These are phyloP conservation scores for Clarias batrachus DNA, from an alignment of 2,113 vertebrate species.

Conservation along the genomic window DNA sequence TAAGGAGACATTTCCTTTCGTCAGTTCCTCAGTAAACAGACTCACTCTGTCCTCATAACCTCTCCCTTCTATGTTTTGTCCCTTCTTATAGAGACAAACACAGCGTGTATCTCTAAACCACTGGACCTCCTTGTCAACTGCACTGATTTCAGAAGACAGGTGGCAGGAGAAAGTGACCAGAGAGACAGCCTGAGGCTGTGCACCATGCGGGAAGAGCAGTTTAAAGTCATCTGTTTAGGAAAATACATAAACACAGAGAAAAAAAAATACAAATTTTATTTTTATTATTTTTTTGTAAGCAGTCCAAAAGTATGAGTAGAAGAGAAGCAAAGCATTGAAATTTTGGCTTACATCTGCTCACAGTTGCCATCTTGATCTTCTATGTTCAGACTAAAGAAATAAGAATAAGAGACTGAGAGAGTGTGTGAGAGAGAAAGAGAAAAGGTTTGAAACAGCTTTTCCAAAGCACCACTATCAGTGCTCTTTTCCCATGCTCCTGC, in stretches of 20 bases:
- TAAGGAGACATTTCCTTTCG: constrained; percentile 38
- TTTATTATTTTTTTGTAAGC: too few relatives aligned
- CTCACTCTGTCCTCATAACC: constrained; percentile 17
- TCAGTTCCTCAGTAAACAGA: constrained; percentile 17
- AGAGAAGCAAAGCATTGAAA: too few relatives aligned
- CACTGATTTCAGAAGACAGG: constrained; percentile 31
- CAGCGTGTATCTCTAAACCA: constrained; percentile 21
- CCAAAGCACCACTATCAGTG: too few relatives aligned
- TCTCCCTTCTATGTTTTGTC: constrained; percentile 14
- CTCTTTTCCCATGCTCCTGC: too few relatives aligned
- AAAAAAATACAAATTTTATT: too few relatives aligned
- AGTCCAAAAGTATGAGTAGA: too few relatives aligned
- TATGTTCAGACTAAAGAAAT: too few relatives aligned
- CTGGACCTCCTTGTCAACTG: constrained; percentile 11
- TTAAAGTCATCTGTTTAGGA: constrained; percentile 12
- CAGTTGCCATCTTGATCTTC: too few relatives aligned
- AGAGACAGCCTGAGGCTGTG: not conserved
- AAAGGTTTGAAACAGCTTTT: too few relatives aligned
- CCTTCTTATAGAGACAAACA: constrained; percentile 32
- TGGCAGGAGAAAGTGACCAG: constrained; percentile 1
- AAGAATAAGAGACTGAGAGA: too few relatives aligned
- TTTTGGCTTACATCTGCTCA: too few relatives aligned
- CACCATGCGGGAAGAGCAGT: not conserved
- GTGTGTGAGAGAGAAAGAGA: too few relatives aligned
- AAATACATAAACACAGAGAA: not conserved